phyloP scores from a whole-genome alignment of 2,888 invertebrate genomes.

The Diplazon laetatorius region DNA sequence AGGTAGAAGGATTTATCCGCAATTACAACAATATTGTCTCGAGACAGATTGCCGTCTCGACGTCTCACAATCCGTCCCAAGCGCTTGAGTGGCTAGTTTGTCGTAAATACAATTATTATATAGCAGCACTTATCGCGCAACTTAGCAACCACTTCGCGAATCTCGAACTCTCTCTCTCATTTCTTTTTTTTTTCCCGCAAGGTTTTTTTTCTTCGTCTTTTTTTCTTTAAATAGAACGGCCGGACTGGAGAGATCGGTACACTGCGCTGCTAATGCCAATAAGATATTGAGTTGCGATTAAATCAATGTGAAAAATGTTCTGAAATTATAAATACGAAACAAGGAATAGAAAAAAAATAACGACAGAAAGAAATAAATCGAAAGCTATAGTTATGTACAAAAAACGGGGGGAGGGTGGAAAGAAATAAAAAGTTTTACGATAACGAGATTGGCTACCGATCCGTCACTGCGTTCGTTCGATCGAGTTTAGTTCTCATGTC shows the following conservation, averaged over 20 bases:
- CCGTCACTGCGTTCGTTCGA: slow-evolving; percentile 5
- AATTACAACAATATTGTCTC: neutral
- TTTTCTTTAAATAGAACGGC: slow-evolving; percentile 36
- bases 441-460: neutral
- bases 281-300: slow-evolving; percentile 5
- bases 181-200: slow-evolving; percentile 25
- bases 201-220: neutral
- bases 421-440: too few species aligned
- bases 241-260: slow-evolving; percentile 11
- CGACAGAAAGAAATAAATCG: slow-evolving; percentile 33
- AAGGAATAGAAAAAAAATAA: slow-evolving; percentile 19
- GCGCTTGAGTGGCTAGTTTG: slow-evolving; percentile 8
- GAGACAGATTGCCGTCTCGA: slow-evolving; percentile 14
- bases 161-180: slow-evolving; percentile 2
- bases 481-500: slow-evolving; percentile 33
- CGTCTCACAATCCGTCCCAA: slow-evolving; percentile 31
- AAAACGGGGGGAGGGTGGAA: too few species aligned
- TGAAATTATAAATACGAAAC: neutral
- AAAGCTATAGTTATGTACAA: slow-evolving; percentile 39
- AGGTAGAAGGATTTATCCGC: slow-evolving; percentile 40
- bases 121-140: neutral
- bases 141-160: neutral
- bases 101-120: neutral
- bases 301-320: slow-evolving; percentile 19
- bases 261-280: slow-evolving; percentile 5